These are phyloP conservation scores for Sipha flava DNA, from an alignment of 1,140 invertebrate species.

Conservation along the genomic window DNA sequence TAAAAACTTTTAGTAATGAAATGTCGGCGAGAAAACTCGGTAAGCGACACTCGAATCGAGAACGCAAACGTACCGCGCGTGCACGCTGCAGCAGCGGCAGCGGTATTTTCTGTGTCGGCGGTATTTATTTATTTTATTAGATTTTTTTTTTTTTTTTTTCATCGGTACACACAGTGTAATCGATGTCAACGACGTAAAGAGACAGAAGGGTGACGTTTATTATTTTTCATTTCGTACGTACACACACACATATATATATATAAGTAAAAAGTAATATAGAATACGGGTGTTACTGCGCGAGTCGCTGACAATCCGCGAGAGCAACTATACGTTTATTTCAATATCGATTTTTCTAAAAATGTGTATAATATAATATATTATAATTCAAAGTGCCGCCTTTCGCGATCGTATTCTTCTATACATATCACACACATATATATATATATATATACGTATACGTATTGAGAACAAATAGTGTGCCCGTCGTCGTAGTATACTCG, in stretches of 20 bases:
- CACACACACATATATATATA: too few relatives aligned
- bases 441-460: too few relatives aligned
- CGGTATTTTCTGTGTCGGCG: not conserved
- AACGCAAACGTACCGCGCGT: not conserved
- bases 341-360: not conserved
- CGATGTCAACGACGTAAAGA: not conserved
- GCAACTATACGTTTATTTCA: not conserved
- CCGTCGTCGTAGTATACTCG: too few relatives aligned
- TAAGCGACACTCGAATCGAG: slow-evolving; percentile 8
- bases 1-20: not conserved
- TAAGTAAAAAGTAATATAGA: not conserved
- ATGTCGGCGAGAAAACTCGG: not conserved
- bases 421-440: too few relatives aligned
- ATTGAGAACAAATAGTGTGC: too few relatives aligned
- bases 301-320: not conserved
- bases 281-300: not conserved
- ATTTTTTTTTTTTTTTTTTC: not conserved
- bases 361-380: not conserved
- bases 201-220: slow-evolving; percentile 22
- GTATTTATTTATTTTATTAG: slow-evolving; percentile 17
- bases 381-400: not conserved
- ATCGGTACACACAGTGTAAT: not conserved
- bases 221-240: slow-evolving; percentile 1
- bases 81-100: too few relatives aligned
- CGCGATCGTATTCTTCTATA: too few relatives aligned